Percentiles rank a stretch among this genome's conserved stretches.
Evolutionary conservation across 2,113 vertebrate genomes (phyloP).

Genomic region (Enhydra lutris): DNA sequence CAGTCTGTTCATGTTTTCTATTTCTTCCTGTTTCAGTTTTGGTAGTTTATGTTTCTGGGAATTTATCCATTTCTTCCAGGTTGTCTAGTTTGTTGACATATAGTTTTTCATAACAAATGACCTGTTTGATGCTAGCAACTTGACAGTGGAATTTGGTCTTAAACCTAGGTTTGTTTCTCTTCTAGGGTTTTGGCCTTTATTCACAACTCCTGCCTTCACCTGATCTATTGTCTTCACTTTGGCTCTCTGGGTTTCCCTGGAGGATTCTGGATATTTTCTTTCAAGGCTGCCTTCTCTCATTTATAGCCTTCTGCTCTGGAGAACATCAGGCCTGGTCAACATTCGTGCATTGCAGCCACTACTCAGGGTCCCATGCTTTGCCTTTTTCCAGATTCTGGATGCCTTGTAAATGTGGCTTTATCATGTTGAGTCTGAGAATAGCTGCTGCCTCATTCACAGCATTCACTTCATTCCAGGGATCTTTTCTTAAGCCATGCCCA

Average conservation of each 20-base stretch:
- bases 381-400: background rate
- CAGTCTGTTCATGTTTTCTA: background rate
- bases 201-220: background rate
- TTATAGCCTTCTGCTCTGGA: background rate
- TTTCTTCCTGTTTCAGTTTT: background rate
- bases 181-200: background rate
- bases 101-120: background rate
- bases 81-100: background rate
- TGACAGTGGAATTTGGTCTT: background rate
- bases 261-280: background rate
- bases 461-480: background rate
- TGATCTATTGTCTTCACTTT: background rate
- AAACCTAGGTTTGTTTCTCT: background rate
- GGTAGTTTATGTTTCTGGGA: background rate
- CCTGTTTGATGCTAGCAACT: background rate
- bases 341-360: no score
- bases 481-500: background rate
- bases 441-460: background rate
- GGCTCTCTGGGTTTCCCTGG: background rate
- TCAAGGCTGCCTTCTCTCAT: background rate
- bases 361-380: background rate
- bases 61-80: background rate
- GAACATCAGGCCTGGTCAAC: background rate
- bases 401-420: background rate
- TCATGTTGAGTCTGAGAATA: background rate